Conservation (phyloP, 2,113 vertebrate genomes). For the Poeciliopsis retropinna region DNA sequence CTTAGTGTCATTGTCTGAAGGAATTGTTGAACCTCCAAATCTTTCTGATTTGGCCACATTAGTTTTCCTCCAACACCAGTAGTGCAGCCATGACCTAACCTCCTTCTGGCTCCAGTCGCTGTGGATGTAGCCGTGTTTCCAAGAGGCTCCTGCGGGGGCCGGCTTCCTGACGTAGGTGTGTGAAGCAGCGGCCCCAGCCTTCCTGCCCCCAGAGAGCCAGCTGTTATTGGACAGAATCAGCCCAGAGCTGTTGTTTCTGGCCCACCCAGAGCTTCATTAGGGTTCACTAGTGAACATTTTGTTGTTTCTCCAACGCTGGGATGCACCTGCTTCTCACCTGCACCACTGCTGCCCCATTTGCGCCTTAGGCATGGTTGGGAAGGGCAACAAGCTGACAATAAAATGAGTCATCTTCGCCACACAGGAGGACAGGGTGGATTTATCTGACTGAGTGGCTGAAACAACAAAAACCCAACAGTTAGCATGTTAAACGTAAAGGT, state of each 20-base stretch:
- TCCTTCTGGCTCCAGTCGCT: background rate
- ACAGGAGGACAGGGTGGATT: no score
- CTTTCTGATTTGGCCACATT: background rate
- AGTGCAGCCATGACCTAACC: background rate
- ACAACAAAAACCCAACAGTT: no score
- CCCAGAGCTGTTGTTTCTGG: constrained; percentile 7
- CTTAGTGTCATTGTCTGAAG: no score
- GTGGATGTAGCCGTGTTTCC: constrained; percentile 3
- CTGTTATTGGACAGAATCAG: constrained; percentile 45
- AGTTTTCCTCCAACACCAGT: background rate
- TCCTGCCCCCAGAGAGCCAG: constrained; percentile 29
- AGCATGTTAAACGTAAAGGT: no score
- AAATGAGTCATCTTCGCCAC: constrained; percentile 51
- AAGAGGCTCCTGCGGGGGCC: constrained; percentile 16
- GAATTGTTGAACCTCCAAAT: no score
- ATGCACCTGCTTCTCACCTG: constrained; percentile 60
- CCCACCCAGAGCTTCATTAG: constrained; percentile 65
- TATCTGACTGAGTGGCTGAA: no score
- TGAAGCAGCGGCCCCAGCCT: background rate
- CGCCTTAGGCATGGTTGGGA: constrained; percentile 67
- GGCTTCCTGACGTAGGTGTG: constrained; percentile 52
- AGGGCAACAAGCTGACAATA: constrained; percentile 55
- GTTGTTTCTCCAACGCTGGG: constrained; percentile 50
- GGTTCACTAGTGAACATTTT: constrained; percentile 6
- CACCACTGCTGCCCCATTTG: constrained; percentile 35